Evolutionary conservation across 2,113 vertebrate species (phyloP), one percentile per base, ranked within the genome.

Genomic region (chimpanzee (Pan troglodytes)): DNA sequence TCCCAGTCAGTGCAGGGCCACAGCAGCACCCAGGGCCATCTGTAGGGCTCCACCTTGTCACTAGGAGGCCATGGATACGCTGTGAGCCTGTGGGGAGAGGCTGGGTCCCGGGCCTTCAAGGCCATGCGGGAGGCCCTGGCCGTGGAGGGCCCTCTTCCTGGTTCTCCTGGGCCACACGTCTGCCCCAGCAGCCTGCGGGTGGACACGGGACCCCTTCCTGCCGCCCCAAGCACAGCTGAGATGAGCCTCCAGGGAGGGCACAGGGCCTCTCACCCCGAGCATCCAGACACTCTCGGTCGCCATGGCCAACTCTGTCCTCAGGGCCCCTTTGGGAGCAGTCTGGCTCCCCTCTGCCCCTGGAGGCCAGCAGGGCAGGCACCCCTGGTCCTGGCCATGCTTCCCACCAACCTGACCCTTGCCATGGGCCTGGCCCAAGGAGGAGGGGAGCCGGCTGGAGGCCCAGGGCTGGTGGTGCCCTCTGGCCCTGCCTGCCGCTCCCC

Each of bases 211-310:
- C 40, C 43, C 35, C 32, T 84, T 35, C 48, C 67, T 70, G 75
- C 72, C 6, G 12, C 43, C 52, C 52, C 67, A 6, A n/a, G 12
- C 5, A 27, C 35, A 78, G 20, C 22, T 12, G 40, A 50, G 11
- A n/a, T 27, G 43, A 67, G 45, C 32, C 84, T 25, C 67, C 13
- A 35, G 40, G 30, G 48, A 4, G 13, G 16, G 6, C 6, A 14
- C 67, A n/a, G 16, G 32, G 67, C 67, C 67, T 68, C 67, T 35
- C 67, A 17, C 67, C 13, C 6, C 3, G 6, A 52, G 18, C 32
- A 4, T 35, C 17, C 4, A n/a, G 68, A 70, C 59, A 20, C 13
- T 2, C 22, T 57, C 68, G n/a, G 55, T 18, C 1, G 0, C 40
- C 14, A 1, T 38, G 30, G 32, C 59, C 1, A 4, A 45, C 64